Evolutionary conservation across 2,888 invertebrate species (phyloP).

Genomic region (Pheosia gnoma): DNA sequence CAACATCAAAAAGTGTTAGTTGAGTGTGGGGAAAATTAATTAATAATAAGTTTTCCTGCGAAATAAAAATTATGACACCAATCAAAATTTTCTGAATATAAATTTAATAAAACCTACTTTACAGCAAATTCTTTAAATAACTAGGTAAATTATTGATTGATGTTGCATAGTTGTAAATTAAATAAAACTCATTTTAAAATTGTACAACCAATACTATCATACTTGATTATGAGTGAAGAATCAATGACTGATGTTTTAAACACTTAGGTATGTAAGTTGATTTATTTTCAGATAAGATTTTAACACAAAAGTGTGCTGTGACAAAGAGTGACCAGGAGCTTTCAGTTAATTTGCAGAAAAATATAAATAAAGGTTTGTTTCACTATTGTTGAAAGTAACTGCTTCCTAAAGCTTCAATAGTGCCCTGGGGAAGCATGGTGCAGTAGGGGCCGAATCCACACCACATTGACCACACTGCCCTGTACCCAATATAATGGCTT

Average conservation of each 20-base stretch:
- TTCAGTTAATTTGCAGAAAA: slow-evolving; percentile 8
- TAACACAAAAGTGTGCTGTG: slow-evolving; percentile 6
- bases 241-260: not conserved
- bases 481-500: no score
- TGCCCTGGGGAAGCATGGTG: not conserved
- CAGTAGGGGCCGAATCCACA: not conserved
- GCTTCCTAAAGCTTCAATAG: not conserved
- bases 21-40: no score
- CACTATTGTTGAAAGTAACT: not conserved
- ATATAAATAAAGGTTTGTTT: slow-evolving; percentile 21
- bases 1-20: no score
- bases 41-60: no score
- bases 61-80: no score
- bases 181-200: not conserved
- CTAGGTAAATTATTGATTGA: not conserved
- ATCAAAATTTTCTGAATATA: no score
- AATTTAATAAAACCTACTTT: no score
- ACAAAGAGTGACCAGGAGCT: slow-evolving; percentile 6
- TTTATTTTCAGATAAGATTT: slow-evolving; percentile 23
- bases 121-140: no score
- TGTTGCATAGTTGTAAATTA: not conserved
- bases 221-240: not conserved
- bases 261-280: not conserved
- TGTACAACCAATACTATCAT: slow-evolving; percentile 8
- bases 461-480: no score